Conservation (phyloP, 2,888 invertebrate species). For the Julus scanicus region DNA sequence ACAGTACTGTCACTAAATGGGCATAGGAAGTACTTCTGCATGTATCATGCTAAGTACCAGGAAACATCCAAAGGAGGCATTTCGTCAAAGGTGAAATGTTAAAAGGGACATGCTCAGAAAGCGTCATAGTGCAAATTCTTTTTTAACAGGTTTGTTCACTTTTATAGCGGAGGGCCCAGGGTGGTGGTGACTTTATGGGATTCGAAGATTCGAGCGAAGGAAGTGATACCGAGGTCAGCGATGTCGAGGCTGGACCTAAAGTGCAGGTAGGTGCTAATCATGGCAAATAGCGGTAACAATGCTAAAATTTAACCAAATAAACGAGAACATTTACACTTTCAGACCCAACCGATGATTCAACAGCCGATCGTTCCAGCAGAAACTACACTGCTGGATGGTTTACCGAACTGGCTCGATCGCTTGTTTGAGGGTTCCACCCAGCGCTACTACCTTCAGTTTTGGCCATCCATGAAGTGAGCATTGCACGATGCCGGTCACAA, state of each 20-base stretch:
- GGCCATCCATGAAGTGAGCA: slow-evolving; percentile 74
- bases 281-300: background rate
- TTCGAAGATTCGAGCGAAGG: slow-evolving; percentile 76
- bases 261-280: slow-evolving; percentile 51
- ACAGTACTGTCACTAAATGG: slow-evolving; percentile 96
- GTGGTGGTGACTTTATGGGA: slow-evolving; percentile 82
- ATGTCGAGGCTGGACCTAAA: slow-evolving; percentile 66
- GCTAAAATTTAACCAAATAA: background rate
- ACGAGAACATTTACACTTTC: background rate
- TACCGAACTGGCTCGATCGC: slow-evolving; percentile 96
- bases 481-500: background rate
- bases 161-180: slow-evolving; percentile 72
- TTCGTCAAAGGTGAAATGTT: slow-evolving; percentile 32
- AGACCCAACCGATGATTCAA: slow-evolving; percentile 3
- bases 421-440: slow-evolving; percentile 96
- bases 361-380: slow-evolving; percentile 19
- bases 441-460: slow-evolving; percentile 95
- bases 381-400: slow-evolving; percentile 78
- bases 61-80: slow-evolving; percentile 67
- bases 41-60: slow-evolving; percentile 97
- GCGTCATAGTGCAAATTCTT: background rate
- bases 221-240: slow-evolving; percentile 65
- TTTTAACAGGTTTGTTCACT: background rate
- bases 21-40: slow-evolving; percentile 96
- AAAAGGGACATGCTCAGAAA: background rate